Evolutionary conservation across 2,113 vertebrate species (phyloP), one percentile per base, ranked within the genome.

Genomic region (Grus americana): DNA sequence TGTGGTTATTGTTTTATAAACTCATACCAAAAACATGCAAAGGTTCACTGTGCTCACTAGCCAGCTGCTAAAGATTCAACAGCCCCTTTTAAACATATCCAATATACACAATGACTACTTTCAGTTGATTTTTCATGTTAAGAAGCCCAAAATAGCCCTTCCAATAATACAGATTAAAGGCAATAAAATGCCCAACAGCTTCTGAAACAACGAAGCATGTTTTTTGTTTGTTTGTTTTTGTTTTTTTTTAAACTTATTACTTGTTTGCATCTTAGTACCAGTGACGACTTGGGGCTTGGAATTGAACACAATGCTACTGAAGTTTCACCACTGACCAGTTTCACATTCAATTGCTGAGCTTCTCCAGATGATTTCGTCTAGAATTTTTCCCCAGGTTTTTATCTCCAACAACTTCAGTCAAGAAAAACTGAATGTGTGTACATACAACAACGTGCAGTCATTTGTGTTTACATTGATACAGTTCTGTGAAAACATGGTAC

Each of bases 21-120:
- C 98, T 98, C 95, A 98, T 98, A 97, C 92, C 98, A 99, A 99
- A 98, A 99, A 98, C 98, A 98, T 98, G 98, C 99, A 99, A 98
- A 99, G 99, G 98, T 99, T 99, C 98, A 99, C 99, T 99, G 98
- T 98, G 98, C 99, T 98, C 97, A 98, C 94, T 94, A 97, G 90
- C 88, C 96, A 97, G 89, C 94, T 97, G 95, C 90, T 96, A 63
- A 63, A 92, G 86, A 96, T 96, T 97, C 78, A 96, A 97, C 88
- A 88, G 95, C 88, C 92, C 95, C 94, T 96, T 98, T 98, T 95
- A 94, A 95, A 73, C 16, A 72, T 66, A 97, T 96, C 97, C 98
- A 97, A 97, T 96, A 96, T 50, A 93, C 52, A 93, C 54, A 97
- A 96, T 36, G 81, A 95, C 83, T 57, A 54, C n/a, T 97, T 95